A percentile compares a stretch with the other conserved stretches of the same genome.
Conservation (phyloP, 2,797 vertebrate species). For the Sciurus vulgaris region DNA sequence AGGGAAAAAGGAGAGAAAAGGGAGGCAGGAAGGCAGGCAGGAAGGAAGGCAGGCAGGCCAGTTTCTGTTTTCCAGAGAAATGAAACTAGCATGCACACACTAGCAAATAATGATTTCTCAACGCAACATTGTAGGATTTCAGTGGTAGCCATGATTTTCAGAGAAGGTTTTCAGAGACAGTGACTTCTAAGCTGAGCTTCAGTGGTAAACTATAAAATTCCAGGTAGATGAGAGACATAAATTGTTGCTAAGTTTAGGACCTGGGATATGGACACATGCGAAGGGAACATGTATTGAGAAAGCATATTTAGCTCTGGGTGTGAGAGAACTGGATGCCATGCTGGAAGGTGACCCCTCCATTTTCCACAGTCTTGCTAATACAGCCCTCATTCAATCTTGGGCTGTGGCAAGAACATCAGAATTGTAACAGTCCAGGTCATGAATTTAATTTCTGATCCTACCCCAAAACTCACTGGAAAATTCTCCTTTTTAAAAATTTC, state of each 20-base stretch:
- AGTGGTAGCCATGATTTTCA: not conserved
- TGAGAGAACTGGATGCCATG: not conserved
- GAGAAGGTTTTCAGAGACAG: not conserved
- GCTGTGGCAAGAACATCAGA: not conserved
- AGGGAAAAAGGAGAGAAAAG: no score
- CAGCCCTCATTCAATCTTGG: not conserved
- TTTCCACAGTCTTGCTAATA: not conserved
- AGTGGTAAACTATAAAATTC: not conserved
- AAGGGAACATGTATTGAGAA: not conserved
- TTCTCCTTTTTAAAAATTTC: slow-evolving; percentile 1
- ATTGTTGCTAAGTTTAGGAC: not conserved
- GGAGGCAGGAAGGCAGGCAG: no score
- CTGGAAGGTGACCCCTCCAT: not conserved
- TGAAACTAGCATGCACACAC: not conserved
- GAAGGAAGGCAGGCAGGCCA: no score
- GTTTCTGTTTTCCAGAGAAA: not conserved
- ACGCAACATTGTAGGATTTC: not conserved
- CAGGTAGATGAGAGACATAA: not conserved
- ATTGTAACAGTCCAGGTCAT: not conserved
- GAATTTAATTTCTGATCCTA: slow-evolving; percentile 16
- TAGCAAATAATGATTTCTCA: not conserved
- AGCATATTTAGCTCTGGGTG: not conserved
- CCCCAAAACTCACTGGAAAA: not conserved
- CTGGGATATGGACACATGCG: not conserved
- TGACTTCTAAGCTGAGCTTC: not conserved